Conservation (phyloP, 2,113 vertebrate species). For the Podarcis raffonei region DNA sequence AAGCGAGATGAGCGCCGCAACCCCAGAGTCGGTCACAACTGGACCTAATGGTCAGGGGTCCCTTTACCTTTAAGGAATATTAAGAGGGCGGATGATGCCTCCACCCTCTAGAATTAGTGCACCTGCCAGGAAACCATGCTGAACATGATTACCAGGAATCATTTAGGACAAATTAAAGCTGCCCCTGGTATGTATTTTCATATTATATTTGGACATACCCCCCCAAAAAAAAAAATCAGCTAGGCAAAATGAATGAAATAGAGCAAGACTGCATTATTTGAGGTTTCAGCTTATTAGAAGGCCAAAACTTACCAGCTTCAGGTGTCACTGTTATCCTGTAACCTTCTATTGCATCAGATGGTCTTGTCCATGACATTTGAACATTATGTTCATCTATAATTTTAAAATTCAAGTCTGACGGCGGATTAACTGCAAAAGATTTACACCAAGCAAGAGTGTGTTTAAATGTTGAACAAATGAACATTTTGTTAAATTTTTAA, state of each 20-base stretch:
- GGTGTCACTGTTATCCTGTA: slow-evolving; percentile 90
- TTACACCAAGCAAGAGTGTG: slow-evolving; percentile 54
- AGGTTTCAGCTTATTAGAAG: not conserved
- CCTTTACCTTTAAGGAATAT: too few relatives aligned
- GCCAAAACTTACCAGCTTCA: slow-evolving; percentile 82
- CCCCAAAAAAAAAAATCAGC: not conserved
- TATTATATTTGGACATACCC: not conserved
- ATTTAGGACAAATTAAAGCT: not conserved
- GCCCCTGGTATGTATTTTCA: not conserved
- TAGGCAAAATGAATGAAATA: not conserved
- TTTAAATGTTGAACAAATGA: slow-evolving; percentile 59
- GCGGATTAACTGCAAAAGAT: slow-evolving; percentile 88
- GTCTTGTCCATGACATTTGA: slow-evolving; percentile 90
- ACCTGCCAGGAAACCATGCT: too few relatives aligned
- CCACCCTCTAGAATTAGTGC: too few relatives aligned
- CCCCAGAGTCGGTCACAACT: too few relatives aligned
- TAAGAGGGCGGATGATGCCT: too few relatives aligned
- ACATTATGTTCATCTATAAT: slow-evolving; percentile 95
- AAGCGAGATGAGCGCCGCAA: too few relatives aligned
- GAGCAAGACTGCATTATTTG: not conserved
- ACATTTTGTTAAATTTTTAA: slow-evolving; percentile 7
- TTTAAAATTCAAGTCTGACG: slow-evolving; percentile 94
- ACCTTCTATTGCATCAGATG: slow-evolving; percentile 85
- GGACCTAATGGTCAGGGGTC: too few relatives aligned
- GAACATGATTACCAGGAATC: not conserved